Percentiles rank a stretch among this genome's conserved stretches.
These are phyloP conservation scores for Piaya cayana DNA, from an alignment of 2,113 vertebrate genomes.

Conservation along the genomic window DNA sequence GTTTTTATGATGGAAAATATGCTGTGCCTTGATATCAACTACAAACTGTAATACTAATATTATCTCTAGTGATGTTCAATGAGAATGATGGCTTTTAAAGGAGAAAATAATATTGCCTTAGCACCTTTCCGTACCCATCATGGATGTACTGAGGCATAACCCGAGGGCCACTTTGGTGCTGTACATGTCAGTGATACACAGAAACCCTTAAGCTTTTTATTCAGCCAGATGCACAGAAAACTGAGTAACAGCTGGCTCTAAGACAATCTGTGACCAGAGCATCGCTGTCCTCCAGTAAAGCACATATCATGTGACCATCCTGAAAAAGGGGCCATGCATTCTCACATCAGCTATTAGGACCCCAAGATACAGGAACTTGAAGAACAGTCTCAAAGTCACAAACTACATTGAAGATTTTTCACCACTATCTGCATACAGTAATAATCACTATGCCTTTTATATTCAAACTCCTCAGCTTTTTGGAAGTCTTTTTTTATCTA, in stretches of 20 bases:
- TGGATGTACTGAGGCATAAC: neutral
- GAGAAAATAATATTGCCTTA: neutral
- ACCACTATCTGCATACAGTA: neutral
- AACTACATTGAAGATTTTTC: neutral
- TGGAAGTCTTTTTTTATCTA: neutral
- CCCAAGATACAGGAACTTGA: neutral
- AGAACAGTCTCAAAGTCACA: neutral
- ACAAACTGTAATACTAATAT: neutral
- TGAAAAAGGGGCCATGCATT: neutral
- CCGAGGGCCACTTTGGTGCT: neutral
- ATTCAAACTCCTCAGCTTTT: neutral
- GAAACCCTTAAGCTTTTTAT: slow-evolving; percentile 7
- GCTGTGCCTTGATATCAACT: neutral
- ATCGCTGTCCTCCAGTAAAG: neutral
- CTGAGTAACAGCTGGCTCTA: neutral
- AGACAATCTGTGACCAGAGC: neutral
- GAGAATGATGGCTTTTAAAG: neutral
- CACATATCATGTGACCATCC: neutral
- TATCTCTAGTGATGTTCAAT: neutral
- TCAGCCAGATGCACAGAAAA: neutral
- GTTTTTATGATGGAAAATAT: neutral
- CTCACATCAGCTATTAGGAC: neutral
- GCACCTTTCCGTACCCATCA: neutral
- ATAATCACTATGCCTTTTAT: neutral
- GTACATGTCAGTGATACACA: neutral